Percentiles rank a stretch among this genome's conserved stretches.
Conservation (phyloP, 2,888 invertebrate genomes). For the Pyrrhosoma nymphula region DNA sequence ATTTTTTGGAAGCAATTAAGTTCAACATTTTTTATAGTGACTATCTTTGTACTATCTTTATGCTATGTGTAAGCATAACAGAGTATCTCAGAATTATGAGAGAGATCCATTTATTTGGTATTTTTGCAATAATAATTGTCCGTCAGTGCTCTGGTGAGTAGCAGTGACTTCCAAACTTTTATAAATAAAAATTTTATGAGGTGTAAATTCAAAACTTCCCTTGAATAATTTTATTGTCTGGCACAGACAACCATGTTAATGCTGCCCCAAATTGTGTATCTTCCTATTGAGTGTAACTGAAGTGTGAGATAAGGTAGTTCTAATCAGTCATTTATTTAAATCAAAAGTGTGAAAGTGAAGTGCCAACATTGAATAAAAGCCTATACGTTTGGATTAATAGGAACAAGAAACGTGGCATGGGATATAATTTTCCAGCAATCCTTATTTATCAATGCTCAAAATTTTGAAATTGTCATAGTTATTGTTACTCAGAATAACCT, state of each 20-base stretch:
- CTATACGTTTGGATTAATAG: slow-evolving; percentile 38
- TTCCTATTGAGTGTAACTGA: slow-evolving; percentile 40
- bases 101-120: slow-evolving; percentile 46
- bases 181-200: slow-evolving; percentile 2
- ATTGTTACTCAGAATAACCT: slow-evolving; percentile 60
- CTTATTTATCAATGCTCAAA: slow-evolving; percentile 63
- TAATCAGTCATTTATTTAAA: neutral
- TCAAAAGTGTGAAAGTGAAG: slow-evolving; percentile 34
- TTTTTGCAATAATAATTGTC: slow-evolving; percentile 49
- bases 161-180: slow-evolving; percentile 51
- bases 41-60: slow-evolving; percentile 48
- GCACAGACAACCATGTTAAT: slow-evolving; percentile 5
- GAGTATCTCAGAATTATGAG: slow-evolving; percentile 43
- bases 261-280: slow-evolving; percentile 44
- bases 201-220: slow-evolving; percentile 10
- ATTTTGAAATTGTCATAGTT: slow-evolving; percentile 65
- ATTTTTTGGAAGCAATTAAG: slow-evolving; percentile 23
- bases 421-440: slow-evolving; percentile 55
- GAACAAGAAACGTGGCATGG: slow-evolving; percentile 17
- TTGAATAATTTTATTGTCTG: neutral
- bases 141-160: slow-evolving; percentile 47
- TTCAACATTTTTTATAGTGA: slow-evolving; percentile 36
- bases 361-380: slow-evolving; percentile 38
- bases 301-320: slow-evolving; percentile 37
- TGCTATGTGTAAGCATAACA: slow-evolving; percentile 43